phyloP scores from a whole-genome alignment of 2,888 invertebrate genomes.

The Tachina lurida region DNA sequence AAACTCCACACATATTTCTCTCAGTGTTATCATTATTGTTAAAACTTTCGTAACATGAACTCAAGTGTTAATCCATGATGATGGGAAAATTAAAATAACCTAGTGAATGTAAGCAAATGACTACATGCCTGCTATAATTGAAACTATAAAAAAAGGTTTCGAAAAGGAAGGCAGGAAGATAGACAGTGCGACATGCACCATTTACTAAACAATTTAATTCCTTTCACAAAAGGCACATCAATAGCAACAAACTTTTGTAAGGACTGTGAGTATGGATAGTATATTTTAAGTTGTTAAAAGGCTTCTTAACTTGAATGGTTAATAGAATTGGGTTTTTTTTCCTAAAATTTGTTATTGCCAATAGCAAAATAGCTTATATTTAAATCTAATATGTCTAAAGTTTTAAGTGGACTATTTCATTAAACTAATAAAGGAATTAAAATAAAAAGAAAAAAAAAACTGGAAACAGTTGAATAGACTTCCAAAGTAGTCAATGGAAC shows the following conservation, averaged over 20 bases:
- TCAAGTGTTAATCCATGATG: slow-evolving; percentile 65
- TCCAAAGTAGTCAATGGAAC: no score
- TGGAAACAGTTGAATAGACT: not conserved
- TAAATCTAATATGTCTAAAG: not conserved
- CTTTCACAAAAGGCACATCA: not conserved
- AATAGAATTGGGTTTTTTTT: not conserved
- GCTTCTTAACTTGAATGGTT: slow-evolving; percentile 46
- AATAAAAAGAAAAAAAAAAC: not conserved
- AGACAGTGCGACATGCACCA: not conserved
- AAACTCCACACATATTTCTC: not conserved
- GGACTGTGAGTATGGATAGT: not conserved
- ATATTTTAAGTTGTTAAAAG: slow-evolving; percentile 27
- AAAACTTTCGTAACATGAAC: slow-evolving; percentile 53
- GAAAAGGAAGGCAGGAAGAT: not conserved
- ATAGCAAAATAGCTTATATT: not conserved
- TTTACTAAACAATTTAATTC: slow-evolving; percentile 37
- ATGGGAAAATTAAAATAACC: slow-evolving; percentile 61
- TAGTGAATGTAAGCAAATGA: slow-evolving; percentile 45
- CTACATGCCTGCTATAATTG: slow-evolving; percentile 4
- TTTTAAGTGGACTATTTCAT: not conserved
- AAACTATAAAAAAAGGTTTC: slow-evolving; percentile 17
- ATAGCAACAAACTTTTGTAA: not conserved
- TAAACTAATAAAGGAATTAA: not conserved
- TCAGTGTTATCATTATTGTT: slow-evolving; percentile 22
- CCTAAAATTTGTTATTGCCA: not conserved